phyloP scores from a whole-genome alignment of 1,140 invertebrate species.

The Diplogasteroides magnus region DNA sequence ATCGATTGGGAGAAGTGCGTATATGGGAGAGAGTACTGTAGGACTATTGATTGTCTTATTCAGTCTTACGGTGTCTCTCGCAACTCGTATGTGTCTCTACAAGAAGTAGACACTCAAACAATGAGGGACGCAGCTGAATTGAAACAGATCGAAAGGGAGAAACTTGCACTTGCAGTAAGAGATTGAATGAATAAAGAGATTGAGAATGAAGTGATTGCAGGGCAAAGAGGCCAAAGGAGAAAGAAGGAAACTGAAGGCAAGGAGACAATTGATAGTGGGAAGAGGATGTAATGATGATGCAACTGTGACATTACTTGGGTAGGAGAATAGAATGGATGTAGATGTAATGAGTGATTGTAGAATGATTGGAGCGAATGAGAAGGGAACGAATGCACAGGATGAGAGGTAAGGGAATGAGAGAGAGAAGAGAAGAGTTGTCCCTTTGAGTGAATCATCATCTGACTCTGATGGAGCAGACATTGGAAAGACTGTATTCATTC shows the following conservation, averaged over 20 bases:
- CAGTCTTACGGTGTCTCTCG: slow-evolving; percentile 30
- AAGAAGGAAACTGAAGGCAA: slow-evolving; percentile 38
- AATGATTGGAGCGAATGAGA: neutral
- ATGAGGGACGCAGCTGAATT: slow-evolving; percentile 39
- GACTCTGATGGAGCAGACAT: neutral
- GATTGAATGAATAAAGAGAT: slow-evolving; percentile 26
- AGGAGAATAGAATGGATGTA: slow-evolving; percentile 9
- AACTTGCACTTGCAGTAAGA: slow-evolving; percentile 42
- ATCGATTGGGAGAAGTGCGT: slow-evolving; percentile 35
- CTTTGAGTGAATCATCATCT: slow-evolving; percentile 19
- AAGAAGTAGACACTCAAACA: slow-evolving; percentile 43
- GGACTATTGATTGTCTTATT: too few species aligned
- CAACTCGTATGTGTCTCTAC: slow-evolving; percentile 35
- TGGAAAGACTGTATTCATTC: slow-evolving; percentile 45
- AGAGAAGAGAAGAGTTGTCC: slow-evolving; percentile 11
- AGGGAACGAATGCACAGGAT: neutral
- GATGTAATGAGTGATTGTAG: neutral
- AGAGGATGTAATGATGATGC: slow-evolving; percentile 44
- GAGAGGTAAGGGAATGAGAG: neutral
- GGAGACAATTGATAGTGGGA: slow-evolving; percentile 39
- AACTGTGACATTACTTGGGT: slow-evolving; percentile 44
- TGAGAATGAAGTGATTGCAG: slow-evolving; percentile 18
- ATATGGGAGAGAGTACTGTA: too few species aligned
- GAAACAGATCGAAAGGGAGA: slow-evolving; percentile 49
- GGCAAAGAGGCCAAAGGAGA: slow-evolving; percentile 49